A percentile compares a stretch with the other conserved stretches of the same genome.
These are phyloP conservation scores for Diceros bicornis DNA, from an alignment of 2,797 vertebrate species.

Conservation along the genomic window DNA sequence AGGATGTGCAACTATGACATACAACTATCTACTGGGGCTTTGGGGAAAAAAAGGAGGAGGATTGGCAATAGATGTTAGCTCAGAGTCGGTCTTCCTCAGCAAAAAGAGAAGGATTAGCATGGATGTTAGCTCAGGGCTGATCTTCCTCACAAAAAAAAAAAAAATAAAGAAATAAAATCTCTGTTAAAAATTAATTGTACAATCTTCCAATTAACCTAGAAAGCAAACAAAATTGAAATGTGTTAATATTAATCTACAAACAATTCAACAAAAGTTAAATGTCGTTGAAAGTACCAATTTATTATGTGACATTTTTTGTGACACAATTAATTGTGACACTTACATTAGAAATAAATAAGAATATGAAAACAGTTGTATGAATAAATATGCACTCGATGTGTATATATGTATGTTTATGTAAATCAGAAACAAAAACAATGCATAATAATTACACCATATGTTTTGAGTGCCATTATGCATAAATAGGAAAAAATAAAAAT, in stretches of 20 bases:
- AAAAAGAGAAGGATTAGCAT: too few species aligned
- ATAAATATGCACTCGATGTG: neutral
- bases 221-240: conserved; percentile 37
- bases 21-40: too few species aligned
- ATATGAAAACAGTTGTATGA: neutral
- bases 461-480: neutral
- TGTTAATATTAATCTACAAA: neutral
- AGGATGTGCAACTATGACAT: too few species aligned
- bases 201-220: neutral
- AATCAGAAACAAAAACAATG: neutral
- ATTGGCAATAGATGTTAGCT: too few species aligned
- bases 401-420: neutral
- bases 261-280: conserved; percentile 28
- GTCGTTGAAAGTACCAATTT: conserved; percentile 4
- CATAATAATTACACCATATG: neutral
- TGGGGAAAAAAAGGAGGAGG: too few species aligned
- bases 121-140: too few species aligned
- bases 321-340: neutral
- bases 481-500: neutral
- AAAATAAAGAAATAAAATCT: neutral
- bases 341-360: conserved; percentile 47
- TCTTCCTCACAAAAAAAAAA: too few species aligned
- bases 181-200: conserved; percentile 13
- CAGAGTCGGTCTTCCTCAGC: too few species aligned
- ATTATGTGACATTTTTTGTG: neutral